Conservation (phyloP, 2,797 vertebrate species). For the Rhyacichthys aspro region DNA sequence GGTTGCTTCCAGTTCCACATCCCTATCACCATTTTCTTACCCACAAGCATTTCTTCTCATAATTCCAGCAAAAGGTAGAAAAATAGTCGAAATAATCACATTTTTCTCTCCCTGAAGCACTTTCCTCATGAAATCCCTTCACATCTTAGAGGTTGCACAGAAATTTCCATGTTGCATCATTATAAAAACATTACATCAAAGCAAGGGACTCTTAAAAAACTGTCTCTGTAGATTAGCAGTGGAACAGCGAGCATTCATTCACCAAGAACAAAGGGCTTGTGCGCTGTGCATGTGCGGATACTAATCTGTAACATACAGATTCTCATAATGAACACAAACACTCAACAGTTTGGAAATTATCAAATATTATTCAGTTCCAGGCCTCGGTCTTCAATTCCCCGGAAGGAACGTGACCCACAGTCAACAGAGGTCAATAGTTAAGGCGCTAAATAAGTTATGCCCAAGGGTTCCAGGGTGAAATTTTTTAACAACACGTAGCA, state of each 20-base stretch:
- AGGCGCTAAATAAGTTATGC: slow-evolving; percentile 23
- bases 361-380: slow-evolving; percentile 23
- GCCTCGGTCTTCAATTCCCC: slow-evolving; percentile 19
- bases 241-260: slow-evolving; percentile 50
- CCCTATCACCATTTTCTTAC: slow-evolving; percentile 9
- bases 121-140: slow-evolving; percentile 56
- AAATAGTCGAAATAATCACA: slow-evolving; percentile 62
- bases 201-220: slow-evolving; percentile 50
- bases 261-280: slow-evolving; percentile 46
- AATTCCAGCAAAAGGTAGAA: slow-evolving; percentile 49
- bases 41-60: slow-evolving; percentile 35
- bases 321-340: slow-evolving; percentile 10
- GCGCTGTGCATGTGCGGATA: slow-evolving; percentile 21
- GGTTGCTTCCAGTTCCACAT: slow-evolving; percentile 27
- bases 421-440: slow-evolving; percentile 27
- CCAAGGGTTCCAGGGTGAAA: slow-evolving; percentile 5
- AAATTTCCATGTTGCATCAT: slow-evolving; percentile 75
- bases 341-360: slow-evolving; percentile 15
- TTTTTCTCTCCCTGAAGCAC: slow-evolving; percentile 43
- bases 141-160: slow-evolving; percentile 68
- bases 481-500: slow-evolving; percentile 13
- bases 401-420: slow-evolving; percentile 22
- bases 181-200: slow-evolving; percentile 70
- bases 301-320: slow-evolving; percentile 11
- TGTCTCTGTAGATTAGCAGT: slow-evolving; percentile 56